Evolutionary conservation across 2,797 vertebrate genomes (phyloP).

Genomic region (Scleropages formosus): DNA sequence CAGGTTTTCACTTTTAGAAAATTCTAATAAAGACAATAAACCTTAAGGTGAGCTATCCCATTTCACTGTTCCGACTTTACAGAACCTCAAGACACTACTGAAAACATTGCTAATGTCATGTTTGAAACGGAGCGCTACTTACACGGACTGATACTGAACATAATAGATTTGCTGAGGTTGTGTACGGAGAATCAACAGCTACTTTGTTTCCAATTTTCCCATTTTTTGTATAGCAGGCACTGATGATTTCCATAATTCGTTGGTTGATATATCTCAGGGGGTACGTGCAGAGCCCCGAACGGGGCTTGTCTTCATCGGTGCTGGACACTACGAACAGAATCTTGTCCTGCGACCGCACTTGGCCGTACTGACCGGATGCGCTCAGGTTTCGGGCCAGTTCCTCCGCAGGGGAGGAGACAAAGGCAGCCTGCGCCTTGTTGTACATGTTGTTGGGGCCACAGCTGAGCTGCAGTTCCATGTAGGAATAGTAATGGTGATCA

Average conservation of each 20-base stretch:
- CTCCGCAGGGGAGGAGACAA: conserved; percentile 66
- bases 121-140: conserved; percentile 34
- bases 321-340: conserved; percentile 72
- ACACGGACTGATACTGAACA: conserved; percentile 54
- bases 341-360: conserved; percentile 54
- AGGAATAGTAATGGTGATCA: conserved; percentile 85
- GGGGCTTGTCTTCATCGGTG: conserved; percentile 50
- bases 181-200: conserved; percentile 84
- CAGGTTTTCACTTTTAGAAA: neutral
- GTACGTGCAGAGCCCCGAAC: conserved; percentile 88
- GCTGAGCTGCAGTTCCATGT: conserved; percentile 87
- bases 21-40: neutral
- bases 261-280: conserved; percentile 77
- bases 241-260: conserved; percentile 76
- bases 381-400: conserved; percentile 61
- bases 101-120: neutral
- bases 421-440: conserved; percentile 71
- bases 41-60: neutral
- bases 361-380: conserved; percentile 48
- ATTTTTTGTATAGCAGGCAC: conserved; percentile 76
- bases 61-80: neutral
- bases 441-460: conserved; percentile 64
- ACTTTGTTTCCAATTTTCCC: conserved; percentile 52
- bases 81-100: neutral
- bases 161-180: conserved; percentile 52